A percentile compares a stretch with the other conserved stretches of the same genome.
These are phyloP conservation scores for Drosophila tanythrix DNA, from an alignment of 2,888 invertebrate species.

Conservation along the genomic window DNA sequence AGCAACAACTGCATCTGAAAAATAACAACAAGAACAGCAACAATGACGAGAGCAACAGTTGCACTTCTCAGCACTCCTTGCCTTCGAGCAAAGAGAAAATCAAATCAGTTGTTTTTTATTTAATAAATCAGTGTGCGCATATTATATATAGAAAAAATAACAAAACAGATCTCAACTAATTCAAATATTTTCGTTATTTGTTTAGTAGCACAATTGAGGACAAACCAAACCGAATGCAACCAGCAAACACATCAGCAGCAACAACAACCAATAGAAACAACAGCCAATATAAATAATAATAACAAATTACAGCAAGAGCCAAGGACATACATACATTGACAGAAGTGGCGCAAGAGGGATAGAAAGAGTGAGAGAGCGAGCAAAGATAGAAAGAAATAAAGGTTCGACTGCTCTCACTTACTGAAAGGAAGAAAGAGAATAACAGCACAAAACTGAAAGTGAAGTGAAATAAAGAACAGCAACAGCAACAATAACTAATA, in stretches of 20 bases:
- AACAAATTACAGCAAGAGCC: constrained; percentile 21
- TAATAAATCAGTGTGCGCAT: constrained; percentile 35
- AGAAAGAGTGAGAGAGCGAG: constrained; percentile 10
- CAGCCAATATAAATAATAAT: constrained; percentile 6
- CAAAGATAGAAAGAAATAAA: not conserved
- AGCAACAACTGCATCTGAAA: constrained; percentile 12
- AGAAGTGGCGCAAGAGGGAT: constrained; percentile 1
- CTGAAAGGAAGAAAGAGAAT: not conserved
- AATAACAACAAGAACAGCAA: constrained; percentile 13
- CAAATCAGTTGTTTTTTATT: constrained; percentile 39
- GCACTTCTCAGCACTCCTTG: constrained; percentile 5
- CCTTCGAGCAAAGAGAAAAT: constrained; percentile 27
- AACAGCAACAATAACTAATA: constrained; percentile 30
- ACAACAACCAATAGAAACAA: constrained; percentile 9
- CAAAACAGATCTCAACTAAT: constrained; percentile 26
- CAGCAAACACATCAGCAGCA: constrained; percentile 9
- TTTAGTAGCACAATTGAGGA: constrained; percentile 48
- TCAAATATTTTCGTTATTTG: constrained; percentile 30
- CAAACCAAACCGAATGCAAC: constrained; percentile 26
- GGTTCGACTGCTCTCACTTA: constrained; percentile 5
- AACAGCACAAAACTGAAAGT: constrained; percentile 10
- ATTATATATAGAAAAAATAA: constrained; percentile 25
- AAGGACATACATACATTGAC: constrained; percentile 43
- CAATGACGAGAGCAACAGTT: constrained; percentile 47
- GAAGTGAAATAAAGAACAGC: constrained; percentile 6